These are phyloP conservation scores for Drosophila bipectinata DNA, from an alignment of 1,140 invertebrate genomes.

Conservation along the genomic window DNA sequence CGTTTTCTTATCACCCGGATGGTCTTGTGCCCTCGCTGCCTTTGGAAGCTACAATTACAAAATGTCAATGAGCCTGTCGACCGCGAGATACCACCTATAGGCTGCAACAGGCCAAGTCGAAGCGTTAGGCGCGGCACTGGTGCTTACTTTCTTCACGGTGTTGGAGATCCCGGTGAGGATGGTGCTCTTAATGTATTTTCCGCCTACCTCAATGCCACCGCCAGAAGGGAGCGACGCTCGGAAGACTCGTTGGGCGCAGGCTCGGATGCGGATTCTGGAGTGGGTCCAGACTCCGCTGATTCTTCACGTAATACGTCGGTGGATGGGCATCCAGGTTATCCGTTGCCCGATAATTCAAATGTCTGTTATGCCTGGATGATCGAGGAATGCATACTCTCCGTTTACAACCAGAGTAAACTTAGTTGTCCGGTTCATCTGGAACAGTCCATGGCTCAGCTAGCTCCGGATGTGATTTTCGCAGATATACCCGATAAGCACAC, in stretches of 20 bases:
- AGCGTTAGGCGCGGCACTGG: slow-evolving; percentile 42
- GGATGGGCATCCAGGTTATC: slow-evolving; percentile 88
- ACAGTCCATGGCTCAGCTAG: slow-evolving; percentile 87
- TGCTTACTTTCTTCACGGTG: slow-evolving; percentile 61
- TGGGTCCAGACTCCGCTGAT: slow-evolving; percentile 86
- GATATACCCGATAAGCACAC: slow-evolving; percentile 93
- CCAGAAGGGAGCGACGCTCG: slow-evolving; percentile 66
- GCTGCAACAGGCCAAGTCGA: slow-evolving; percentile 54
- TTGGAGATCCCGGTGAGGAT: slow-evolving; percentile 65
- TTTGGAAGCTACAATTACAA: slow-evolving; percentile 83
- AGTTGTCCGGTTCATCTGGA: slow-evolving; percentile 88
- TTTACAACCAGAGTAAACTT: slow-evolving; percentile 87
- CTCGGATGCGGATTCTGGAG: slow-evolving; percentile 86
- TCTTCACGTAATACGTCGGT: slow-evolving; percentile 92
- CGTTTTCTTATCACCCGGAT: slow-evolving; percentile 97
- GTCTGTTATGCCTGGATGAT: slow-evolving; percentile 92
- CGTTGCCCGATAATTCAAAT: slow-evolving; percentile 75
- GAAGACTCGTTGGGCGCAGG: slow-evolving; percentile 79
- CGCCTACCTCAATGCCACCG: slow-evolving; percentile 76
- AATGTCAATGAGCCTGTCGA: slow-evolving; percentile 64
- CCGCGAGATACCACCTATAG: slow-evolving; percentile 60
- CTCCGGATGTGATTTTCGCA: slow-evolving; percentile 92
- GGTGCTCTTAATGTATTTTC: slow-evolving; percentile 74
- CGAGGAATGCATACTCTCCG: slow-evolving; percentile 97
- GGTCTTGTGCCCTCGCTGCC: slow-evolving; percentile 95